Percentiles rank a stretch among this genome's conserved stretches.
Evolutionary conservation across 2,888 invertebrate genomes (phyloP).

Genomic region (Athalia cordata): DNA sequence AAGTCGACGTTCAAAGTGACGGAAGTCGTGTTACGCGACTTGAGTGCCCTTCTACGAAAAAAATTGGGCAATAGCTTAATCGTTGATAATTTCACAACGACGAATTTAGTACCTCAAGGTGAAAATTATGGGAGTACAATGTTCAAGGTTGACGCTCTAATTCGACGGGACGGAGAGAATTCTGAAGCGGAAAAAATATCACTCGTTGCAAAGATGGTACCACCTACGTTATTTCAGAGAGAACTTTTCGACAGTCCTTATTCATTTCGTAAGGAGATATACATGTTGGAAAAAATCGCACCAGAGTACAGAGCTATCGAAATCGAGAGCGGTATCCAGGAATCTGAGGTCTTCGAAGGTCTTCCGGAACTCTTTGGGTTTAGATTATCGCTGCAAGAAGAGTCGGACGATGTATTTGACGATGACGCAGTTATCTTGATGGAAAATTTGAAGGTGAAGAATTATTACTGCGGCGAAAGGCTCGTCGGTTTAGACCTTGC

Average conservation of each 20-base stretch:
- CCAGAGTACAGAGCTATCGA: conserved; percentile 75
- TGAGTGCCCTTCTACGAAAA: conserved; percentile 59
- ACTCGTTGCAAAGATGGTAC: conserved; percentile 77
- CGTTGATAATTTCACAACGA: conserved; percentile 56
- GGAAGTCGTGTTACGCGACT: conserved; percentile 52
- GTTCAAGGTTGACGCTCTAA: conserved; percentile 67
- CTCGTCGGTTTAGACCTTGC: conserved; percentile 75
- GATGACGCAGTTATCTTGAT: conserved; percentile 77
- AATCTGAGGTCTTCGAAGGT: conserved; percentile 72
- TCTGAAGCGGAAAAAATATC: conserved; percentile 69
- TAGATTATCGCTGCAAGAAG: conserved; percentile 66
- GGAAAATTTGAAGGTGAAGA: conserved; percentile 72
- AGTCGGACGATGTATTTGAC: conserved; percentile 70
- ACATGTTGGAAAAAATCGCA: conserved; percentile 75
- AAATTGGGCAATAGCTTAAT: conserved; percentile 54
- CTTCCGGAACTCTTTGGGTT: conserved; percentile 77
- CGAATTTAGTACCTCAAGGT: conserved; percentile 72
- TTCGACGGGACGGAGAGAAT: conserved; percentile 50
- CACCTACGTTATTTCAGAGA: conserved; percentile 75
- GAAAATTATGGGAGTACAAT: conserved; percentile 81
- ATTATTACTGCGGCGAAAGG: conserved; percentile 76
- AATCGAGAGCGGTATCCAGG: conserved; percentile 72
- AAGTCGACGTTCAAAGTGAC: neutral
- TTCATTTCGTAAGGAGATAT: conserved; percentile 77
- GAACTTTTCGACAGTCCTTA: conserved; percentile 75